These are phyloP conservation scores for Galago senegalensis DNA, from an alignment of 2,797 vertebrate species.

Conservation along the genomic window DNA sequence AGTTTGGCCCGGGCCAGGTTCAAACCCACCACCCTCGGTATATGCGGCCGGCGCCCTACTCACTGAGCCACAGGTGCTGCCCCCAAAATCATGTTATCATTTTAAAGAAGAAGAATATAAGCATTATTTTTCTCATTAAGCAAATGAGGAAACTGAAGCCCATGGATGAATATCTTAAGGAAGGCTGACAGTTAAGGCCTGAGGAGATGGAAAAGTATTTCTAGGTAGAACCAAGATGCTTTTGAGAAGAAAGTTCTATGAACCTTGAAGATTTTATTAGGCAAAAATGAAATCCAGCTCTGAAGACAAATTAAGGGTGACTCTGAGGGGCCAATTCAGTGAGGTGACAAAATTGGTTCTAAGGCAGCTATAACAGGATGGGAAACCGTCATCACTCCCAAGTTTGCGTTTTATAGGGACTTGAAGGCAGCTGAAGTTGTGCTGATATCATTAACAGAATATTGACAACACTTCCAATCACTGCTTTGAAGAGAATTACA, in stretches of 20 bases:
- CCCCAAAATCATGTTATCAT: not conserved
- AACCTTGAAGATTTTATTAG: constrained; percentile 5
- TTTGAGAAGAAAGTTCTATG: constrained; percentile 31
- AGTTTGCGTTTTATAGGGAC: not conserved
- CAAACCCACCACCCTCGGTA: no score
- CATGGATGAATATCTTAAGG: not conserved
- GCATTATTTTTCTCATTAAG: not conserved
- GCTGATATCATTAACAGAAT: not conserved
- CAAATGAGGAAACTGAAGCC: not conserved
- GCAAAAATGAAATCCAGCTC: constrained; percentile 7
- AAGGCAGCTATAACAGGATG: not conserved
- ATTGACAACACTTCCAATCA: not conserved
- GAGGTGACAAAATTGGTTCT: not conserved
- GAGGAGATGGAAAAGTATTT: not conserved
- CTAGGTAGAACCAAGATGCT: not conserved
- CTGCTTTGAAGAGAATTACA: not conserved
- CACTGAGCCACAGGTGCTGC: no score
- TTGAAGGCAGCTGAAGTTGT: not conserved
- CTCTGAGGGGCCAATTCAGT: not conserved
- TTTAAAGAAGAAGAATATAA: constrained; percentile 13
- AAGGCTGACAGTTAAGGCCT: not conserved
- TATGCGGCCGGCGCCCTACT: no score
- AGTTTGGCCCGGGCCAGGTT: no score
- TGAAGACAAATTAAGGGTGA: not conserved
- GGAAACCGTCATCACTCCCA: not conserved